Evolutionary conservation across 1,140 invertebrate genomes (phyloP).

Genomic region (Drosophila prosaltans): DNA sequence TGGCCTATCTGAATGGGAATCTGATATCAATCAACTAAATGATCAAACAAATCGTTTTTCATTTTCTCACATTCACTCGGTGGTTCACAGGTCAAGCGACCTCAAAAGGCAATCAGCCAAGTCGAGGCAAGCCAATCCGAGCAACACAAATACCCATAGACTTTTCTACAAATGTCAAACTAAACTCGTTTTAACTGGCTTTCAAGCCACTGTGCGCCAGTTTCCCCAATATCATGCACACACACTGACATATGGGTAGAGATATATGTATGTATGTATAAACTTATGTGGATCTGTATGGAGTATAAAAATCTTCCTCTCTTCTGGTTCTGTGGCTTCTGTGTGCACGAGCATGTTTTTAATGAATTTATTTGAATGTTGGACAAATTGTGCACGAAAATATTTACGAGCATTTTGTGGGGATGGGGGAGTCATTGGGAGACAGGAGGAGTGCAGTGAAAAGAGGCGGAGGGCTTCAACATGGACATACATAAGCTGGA

Average conservation of each 20-base stretch:
- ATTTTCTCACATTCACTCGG: slow-evolving; percentile 25
- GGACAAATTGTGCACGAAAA: slow-evolving; percentile 80
- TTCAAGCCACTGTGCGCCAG: slow-evolving; percentile 57
- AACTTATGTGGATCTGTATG: slow-evolving; percentile 27
- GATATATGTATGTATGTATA: not conserved
- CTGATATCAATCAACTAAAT: slow-evolving; percentile 67
- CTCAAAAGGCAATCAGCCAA: slow-evolving; percentile 47
- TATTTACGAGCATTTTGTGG: slow-evolving; percentile 72
- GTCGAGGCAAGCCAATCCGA: not conserved
- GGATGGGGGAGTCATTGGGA: not conserved
- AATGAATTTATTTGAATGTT: slow-evolving; percentile 82
- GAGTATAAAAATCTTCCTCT: slow-evolving; percentile 17
- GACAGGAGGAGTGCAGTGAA: not conserved
- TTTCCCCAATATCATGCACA: slow-evolving; percentile 36
- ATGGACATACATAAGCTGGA: slow-evolving; percentile 39
- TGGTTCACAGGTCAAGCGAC: slow-evolving; percentile 56
- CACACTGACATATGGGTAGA: not conserved
- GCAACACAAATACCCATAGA: not conserved
- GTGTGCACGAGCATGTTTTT: slow-evolving; percentile 61
- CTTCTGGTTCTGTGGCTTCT: slow-evolving; percentile 23
- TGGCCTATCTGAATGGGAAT: slow-evolving; percentile 47
- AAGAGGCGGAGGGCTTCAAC: slow-evolving; percentile 11
- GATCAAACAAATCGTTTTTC: slow-evolving; percentile 64
- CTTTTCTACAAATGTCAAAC: slow-evolving; percentile 32
- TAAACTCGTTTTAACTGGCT: slow-evolving; percentile 37